A percentile compares a stretch with the other conserved stretches of the same genome.
Conservation (phyloP, 2,113 vertebrate species). For the Cinclus cinclus region DNA sequence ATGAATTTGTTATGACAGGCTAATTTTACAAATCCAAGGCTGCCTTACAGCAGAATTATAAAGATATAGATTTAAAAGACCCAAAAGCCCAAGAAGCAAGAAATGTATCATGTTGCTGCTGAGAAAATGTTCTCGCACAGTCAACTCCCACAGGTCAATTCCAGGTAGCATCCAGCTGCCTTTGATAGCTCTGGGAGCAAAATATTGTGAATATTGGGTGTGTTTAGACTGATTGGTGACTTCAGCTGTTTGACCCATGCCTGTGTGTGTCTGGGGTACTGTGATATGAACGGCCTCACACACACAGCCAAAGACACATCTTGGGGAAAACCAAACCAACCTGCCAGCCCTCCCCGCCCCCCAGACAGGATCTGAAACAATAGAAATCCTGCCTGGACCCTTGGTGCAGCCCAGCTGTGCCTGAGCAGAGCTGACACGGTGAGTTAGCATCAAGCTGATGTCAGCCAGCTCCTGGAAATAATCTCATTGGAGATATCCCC, state of each 20-base stretch:
- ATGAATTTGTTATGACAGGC: slow-evolving; percentile 70
- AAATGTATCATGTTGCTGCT: neutral
- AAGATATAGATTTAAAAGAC: slow-evolving; percentile 26
- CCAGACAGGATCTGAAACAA: neutral
- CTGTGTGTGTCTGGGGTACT: neutral
- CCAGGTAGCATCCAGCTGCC: neutral
- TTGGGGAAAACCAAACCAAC: neutral
- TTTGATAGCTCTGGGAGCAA: neutral
- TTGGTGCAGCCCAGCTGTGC: neutral
- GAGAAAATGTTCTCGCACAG: neutral
- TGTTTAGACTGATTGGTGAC: slow-evolving; percentile 8
- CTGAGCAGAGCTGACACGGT: neutral
- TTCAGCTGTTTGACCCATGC: neutral
- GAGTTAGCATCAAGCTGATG: neutral
- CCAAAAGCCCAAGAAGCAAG: neutral
- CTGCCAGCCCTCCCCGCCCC: neutral
- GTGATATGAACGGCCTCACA: neutral
- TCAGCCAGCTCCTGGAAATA: slow-evolving; percentile 27
- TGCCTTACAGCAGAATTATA: slow-evolving; percentile 54
- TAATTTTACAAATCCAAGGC: slow-evolving; percentile 62
- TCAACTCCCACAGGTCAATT: slow-evolving; percentile 3
- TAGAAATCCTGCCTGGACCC: neutral
- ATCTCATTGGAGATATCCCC: neutral
- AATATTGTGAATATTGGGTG: neutral
- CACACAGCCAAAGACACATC: neutral